Conservation (phyloP, 2,888 invertebrate species). For the Gerosis bhagava region DNA sequence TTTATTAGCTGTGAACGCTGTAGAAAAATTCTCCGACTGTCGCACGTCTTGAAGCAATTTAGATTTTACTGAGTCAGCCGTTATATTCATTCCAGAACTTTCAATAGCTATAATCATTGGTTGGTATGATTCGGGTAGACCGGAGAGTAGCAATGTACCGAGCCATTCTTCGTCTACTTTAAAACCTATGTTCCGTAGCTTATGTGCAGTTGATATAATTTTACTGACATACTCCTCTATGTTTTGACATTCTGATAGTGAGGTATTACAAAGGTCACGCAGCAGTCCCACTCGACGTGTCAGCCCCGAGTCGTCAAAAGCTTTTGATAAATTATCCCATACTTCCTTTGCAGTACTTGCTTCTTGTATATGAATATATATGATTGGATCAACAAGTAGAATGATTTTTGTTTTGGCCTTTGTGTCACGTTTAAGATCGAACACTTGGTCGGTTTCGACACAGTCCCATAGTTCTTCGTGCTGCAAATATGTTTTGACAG, state of each 20-base stretch:
- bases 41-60: not conserved
- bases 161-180: slow-evolving; percentile 29
- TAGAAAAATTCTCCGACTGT: not conserved
- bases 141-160: slow-evolving; percentile 22
- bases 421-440: no score
- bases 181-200: slow-evolving; percentile 22
- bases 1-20: not conserved
- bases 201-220: slow-evolving; percentile 21
- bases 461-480: no score
- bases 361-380: not conserved
- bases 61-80: not conserved
- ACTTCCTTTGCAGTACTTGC: slow-evolving; percentile 12
- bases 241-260: slow-evolving; percentile 11
- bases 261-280: slow-evolving; percentile 19
- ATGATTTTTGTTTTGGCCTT: no score
- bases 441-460: no score
- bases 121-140: not conserved
- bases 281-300: slow-evolving; percentile 26
- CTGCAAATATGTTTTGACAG: no score
- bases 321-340: slow-evolving; percentile 18
- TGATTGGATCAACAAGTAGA: no score
- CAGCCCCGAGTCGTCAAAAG: slow-evolving; percentile 27
- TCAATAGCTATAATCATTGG: not conserved
- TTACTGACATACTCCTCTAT: slow-evolving; percentile 24
- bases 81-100: slow-evolving; percentile 1